These are phyloP conservation scores for Cyclophora albipunctata DNA, from an alignment of 2,888 invertebrate species.

Conservation along the genomic window DNA sequence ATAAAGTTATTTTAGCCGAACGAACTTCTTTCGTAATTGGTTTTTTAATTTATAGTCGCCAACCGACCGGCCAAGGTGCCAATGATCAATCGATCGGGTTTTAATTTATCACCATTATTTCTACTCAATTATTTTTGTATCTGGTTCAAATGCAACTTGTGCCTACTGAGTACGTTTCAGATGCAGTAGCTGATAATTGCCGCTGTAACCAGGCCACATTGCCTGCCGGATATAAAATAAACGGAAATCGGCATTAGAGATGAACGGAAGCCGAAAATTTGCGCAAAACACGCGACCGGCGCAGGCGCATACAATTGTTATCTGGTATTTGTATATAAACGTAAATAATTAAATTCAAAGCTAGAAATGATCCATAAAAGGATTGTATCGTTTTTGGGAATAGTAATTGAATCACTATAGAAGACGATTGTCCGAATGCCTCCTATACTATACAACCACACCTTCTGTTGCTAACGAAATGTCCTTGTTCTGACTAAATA, in stretches of 20 bases:
- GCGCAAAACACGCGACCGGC: conserved; percentile 41
- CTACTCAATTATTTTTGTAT: no score
- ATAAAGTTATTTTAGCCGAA: conserved; percentile 6
- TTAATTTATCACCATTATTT: no score
- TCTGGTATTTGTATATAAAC: conserved; percentile 8
- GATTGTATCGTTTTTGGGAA: no score
- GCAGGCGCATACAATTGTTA: conserved; percentile 14
- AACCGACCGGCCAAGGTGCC: conserved; percentile 2
- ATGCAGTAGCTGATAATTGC: not conserved
- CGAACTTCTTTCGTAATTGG: conserved; percentile 1
- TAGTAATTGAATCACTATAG: no score
- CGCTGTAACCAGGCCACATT: conserved; percentile 27
- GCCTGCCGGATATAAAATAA: conserved; percentile 30
- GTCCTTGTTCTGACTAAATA: not conserved
- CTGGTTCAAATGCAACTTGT: no score
- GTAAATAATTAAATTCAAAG: not conserved
- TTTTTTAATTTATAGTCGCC: conserved; percentile 2
- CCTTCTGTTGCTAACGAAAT: no score
- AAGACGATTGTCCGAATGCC: no score
- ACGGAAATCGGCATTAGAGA: conserved; percentile 46
- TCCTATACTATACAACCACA: no score
- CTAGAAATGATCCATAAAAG: no score
- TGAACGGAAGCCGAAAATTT: conserved; percentile 56
- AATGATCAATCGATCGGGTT: no score
- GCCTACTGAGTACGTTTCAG: no score